phyloP scores from a whole-genome alignment of 30 jellyfish, hydroid and myxozoan species.

The Mastigias papua region DNA sequence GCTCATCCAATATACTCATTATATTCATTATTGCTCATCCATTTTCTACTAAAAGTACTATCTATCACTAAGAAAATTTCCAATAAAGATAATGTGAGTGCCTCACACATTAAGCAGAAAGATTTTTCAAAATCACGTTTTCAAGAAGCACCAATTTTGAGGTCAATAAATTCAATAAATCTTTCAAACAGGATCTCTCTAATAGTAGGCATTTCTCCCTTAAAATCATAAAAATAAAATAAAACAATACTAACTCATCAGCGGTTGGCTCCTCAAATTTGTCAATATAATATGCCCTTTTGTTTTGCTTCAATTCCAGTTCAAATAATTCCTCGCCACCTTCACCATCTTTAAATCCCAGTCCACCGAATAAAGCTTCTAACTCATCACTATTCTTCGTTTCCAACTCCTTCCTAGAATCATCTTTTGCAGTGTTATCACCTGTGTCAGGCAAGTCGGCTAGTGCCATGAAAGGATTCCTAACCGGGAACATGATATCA shows the following conservation, averaged over 20 bases:
- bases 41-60: too few species aligned
- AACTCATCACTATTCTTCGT: slow-evolving; percentile 17
- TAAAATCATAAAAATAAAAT: not conserved
- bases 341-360: slow-evolving; percentile 70
- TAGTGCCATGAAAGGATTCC: slow-evolving; percentile 61
- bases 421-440: slow-evolving; percentile 56
- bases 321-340: slow-evolving; percentile 82
- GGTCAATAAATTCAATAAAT: too few species aligned
- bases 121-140: too few species aligned
- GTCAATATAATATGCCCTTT: slow-evolving; percentile 87
- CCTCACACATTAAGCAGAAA: too few species aligned
- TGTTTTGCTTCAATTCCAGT: slow-evolving; percentile 86
- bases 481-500: slow-evolving; percentile 57
- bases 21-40: too few species aligned
- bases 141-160: too few species aligned
- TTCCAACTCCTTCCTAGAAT: slow-evolving; percentile 1
- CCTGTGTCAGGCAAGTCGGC: slow-evolving; percentile 78
- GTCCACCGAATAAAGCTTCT: slow-evolving; percentile 42
- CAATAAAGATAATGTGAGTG: too few species aligned
- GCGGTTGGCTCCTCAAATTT: slow-evolving; percentile 80
- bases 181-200: too few species aligned
- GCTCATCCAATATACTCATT: not conserved
- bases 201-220: too few species aligned
- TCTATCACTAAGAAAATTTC: too few species aligned
- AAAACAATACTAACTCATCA: slow-evolving; percentile 72